Conservation (phyloP, 2,113 vertebrate genomes). For the Alosa alosa region DNA sequence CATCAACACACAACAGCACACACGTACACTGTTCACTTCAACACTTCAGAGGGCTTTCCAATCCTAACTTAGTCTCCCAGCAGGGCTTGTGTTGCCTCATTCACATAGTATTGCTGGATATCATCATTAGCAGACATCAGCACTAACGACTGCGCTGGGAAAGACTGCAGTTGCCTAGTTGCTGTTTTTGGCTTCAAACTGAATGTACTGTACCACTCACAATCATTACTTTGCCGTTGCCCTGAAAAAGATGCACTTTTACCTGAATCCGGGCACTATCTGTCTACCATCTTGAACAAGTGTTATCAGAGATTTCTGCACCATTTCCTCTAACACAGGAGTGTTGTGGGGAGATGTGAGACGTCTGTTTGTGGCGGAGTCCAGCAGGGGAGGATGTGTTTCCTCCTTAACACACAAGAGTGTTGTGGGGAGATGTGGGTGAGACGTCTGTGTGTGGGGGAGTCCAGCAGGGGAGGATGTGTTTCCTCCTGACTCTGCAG, state of each 20-base stretch:
- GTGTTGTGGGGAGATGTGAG: background rate
- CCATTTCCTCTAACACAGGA: background rate
- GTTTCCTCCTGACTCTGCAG: conserved; percentile 59
- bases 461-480: background rate
- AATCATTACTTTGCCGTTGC: too few relatives aligned
- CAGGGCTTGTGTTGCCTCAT: background rate
- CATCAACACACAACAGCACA: too few relatives aligned
- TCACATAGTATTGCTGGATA: background rate
- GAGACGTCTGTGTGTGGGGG: background rate
- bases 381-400: conserved; percentile 10
- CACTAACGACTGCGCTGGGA: too few relatives aligned
- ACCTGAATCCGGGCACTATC: background rate
- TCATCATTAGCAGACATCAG: background rate
- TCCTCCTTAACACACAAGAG: conserved; percentile 36
- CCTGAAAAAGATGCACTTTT: background rate
- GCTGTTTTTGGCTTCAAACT: too few relatives aligned
- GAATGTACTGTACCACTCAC: too few relatives aligned
- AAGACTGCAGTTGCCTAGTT: too few relatives aligned
- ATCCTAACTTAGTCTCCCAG: background rate
- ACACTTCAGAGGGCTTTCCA: background rate
- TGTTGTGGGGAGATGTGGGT: background rate
- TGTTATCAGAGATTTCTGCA: background rate
- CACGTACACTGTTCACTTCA: background rate
- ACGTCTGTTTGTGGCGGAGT: background rate
- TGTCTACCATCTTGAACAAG: background rate